A percentile compares a stretch with the other conserved stretches of the same genome.
Conservation (phyloP, 2,113 vertebrate genomes). For the Xiphophorus couchianus region DNA sequence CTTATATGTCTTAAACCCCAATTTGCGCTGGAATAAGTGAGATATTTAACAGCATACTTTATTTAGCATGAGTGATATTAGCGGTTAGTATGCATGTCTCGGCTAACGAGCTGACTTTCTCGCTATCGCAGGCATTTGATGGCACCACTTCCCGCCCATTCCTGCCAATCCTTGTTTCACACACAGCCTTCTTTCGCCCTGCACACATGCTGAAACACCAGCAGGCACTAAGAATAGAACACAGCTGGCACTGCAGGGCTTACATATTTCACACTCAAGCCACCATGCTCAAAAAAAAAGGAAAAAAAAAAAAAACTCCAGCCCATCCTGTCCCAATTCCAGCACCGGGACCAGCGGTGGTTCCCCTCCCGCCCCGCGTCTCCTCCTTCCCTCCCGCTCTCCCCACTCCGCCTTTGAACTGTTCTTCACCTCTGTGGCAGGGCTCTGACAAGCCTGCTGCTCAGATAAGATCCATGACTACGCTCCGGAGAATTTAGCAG, state of each 20-base stretch:
- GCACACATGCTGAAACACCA: conserved; percentile 67
- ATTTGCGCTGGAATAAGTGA: neutral
- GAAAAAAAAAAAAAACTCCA: conserved; percentile 41
- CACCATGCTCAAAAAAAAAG: conserved; percentile 68
- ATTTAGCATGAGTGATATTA: neutral
- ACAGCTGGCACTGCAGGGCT: conserved; percentile 81
- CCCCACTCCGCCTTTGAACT: conserved; percentile 53
- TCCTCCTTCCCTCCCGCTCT: neutral
- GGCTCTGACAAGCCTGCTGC: conserved; percentile 52
- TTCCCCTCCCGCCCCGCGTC: conserved; percentile 27
- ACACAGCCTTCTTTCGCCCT: conserved; percentile 67
- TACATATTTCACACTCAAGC: conserved; percentile 80
- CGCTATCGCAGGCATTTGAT: conserved; percentile 39
- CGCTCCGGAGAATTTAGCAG: conserved; percentile 49
- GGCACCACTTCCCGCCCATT: conserved; percentile 43
- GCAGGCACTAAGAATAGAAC: conserved; percentile 79
- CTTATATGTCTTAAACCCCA: neutral
- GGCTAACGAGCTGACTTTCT: conserved; percentile 42
- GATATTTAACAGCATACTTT: neutral
- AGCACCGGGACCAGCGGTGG: conserved; percentile 56
- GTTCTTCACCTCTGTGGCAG: conserved; percentile 68
- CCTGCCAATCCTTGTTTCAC: conserved; percentile 59
- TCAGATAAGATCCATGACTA: conserved; percentile 65
- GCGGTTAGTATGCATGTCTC: conserved; percentile 9
- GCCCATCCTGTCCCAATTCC: conserved; percentile 64